Evolutionary conservation across 1,140 invertebrate genomes (phyloP).

Genomic region (Drosophila carrolli): DNA sequence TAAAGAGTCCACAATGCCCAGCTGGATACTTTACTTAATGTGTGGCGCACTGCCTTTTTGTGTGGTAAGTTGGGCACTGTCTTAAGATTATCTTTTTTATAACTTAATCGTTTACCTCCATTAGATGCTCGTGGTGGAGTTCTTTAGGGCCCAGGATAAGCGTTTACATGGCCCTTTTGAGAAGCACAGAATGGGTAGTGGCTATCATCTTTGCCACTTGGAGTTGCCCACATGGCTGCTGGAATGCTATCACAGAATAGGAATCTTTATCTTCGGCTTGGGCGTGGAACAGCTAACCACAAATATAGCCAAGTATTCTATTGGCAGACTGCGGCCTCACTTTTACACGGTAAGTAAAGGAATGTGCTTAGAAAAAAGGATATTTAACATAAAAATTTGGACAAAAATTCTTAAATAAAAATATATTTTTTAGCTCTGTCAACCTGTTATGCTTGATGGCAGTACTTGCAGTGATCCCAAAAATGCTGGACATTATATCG

Average conservation of each 20-base stretch:
- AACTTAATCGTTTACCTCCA: not conserved
- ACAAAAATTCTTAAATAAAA: no score
- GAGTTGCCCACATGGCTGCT: conserved; percentile 89
- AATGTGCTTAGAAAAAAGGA: no score
- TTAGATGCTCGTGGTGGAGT: conserved; percentile 73
- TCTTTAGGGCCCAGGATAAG: conserved; percentile 64
- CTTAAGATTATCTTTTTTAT: no score
- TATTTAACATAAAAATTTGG: no score
- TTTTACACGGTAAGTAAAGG: conserved; percentile 89
- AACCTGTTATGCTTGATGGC: conserved; percentile 86
- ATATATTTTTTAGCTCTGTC: conserved; percentile 86
- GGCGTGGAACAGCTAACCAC: conserved; percentile 92
- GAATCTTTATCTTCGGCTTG: conserved; percentile 93
- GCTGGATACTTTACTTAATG: conserved; percentile 90
- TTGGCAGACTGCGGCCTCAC: conserved; percentile 96
- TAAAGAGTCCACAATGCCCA: conserved; percentile 92
- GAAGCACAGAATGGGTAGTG: conserved; percentile 28
- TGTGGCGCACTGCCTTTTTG: conserved; percentile 90
- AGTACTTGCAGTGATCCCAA: conserved; percentile 85
- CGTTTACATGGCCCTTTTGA: conserved; percentile 17
- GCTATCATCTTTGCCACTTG: conserved; percentile 85
- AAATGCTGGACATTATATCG: conserved; percentile 88
- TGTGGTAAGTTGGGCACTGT: conserved; percentile 87
- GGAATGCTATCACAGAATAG: conserved; percentile 89
- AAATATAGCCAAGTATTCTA: conserved; percentile 95